These are phyloP conservation scores for Gallinago media DNA, from an alignment of 2,113 vertebrate genomes.

Conservation along the genomic window DNA sequence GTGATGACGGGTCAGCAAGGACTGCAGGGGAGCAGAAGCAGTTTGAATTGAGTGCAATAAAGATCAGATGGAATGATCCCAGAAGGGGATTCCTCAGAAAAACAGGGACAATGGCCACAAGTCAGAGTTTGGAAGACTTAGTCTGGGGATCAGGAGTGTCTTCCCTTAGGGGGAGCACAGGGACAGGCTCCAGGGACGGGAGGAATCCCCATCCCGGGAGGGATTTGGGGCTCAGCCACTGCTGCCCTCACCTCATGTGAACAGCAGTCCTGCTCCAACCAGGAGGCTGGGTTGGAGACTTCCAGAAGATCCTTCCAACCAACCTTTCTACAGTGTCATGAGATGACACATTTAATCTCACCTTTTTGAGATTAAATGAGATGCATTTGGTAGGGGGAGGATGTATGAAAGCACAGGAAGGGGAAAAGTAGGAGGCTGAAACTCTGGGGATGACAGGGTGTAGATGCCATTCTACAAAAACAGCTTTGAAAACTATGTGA, in stretches of 20 bases:
- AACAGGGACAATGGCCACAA: not conserved
- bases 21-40: not conserved
- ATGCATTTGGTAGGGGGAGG: not conserved
- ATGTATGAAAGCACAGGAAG: not conserved
- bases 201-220: not conserved
- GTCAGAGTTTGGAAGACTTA: not conserved
- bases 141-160: not conserved
- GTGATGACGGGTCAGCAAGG: not conserved
- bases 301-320: not conserved
- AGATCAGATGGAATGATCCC: not conserved
- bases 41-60: not conserved
- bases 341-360: not conserved
- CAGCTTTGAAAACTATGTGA: not conserved
- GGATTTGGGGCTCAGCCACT: not conserved
- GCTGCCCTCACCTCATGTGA: not conserved
- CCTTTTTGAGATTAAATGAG: not conserved
- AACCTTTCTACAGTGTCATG: fast-evolving
- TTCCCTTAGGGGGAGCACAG: not conserved
- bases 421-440: not conserved
- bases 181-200: not conserved
- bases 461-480: not conserved
- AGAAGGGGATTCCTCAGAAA: not conserved
- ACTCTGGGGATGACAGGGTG: not conserved
- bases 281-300: not conserved
- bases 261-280: not conserved